phyloP scores from a whole-genome alignment of 1,140 invertebrate genomes.

The Bicyclus anynana region DNA sequence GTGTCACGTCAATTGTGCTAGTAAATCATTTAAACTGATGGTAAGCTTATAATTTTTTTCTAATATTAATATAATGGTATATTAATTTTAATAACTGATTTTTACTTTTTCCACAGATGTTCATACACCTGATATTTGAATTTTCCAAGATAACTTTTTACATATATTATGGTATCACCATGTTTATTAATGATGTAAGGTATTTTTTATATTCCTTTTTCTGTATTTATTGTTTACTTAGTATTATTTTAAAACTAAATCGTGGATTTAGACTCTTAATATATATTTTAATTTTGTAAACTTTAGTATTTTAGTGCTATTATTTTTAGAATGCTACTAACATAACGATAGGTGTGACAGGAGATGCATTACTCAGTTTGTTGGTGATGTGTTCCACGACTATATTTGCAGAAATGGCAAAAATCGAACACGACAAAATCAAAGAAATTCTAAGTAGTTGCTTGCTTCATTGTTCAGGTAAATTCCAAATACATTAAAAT shows the following conservation, averaged over 20 bases:
- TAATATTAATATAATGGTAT: background rate
- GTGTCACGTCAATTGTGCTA: background rate
- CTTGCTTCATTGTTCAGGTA: constrained; percentile 1
- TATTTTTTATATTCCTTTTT: background rate
- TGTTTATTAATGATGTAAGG: background rate
- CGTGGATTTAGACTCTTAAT: background rate
- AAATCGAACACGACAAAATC: constrained; percentile 14
- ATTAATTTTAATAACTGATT: background rate
- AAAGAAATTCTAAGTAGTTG: background rate
- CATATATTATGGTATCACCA: background rate
- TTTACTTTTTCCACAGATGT: background rate
- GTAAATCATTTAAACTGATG: constrained; percentile 6
- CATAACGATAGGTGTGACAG: background rate
- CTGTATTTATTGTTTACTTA: too few relatives aligned
- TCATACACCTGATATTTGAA: background rate
- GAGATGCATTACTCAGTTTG: constrained; percentile 1
- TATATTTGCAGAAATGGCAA: constrained; percentile 13
- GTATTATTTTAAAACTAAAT: too few relatives aligned
- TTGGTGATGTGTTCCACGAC: constrained; percentile 7
- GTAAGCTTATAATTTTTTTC: background rate
- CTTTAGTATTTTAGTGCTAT: too few relatives aligned
- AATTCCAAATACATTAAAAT: too few relatives aligned
- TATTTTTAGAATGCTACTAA: background rate
- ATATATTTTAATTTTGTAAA: background rate
- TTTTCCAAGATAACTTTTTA: background rate